Evolutionary conservation across 1,140 invertebrate genomes (phyloP).

Genomic region (Spodoptera litura): DNA sequence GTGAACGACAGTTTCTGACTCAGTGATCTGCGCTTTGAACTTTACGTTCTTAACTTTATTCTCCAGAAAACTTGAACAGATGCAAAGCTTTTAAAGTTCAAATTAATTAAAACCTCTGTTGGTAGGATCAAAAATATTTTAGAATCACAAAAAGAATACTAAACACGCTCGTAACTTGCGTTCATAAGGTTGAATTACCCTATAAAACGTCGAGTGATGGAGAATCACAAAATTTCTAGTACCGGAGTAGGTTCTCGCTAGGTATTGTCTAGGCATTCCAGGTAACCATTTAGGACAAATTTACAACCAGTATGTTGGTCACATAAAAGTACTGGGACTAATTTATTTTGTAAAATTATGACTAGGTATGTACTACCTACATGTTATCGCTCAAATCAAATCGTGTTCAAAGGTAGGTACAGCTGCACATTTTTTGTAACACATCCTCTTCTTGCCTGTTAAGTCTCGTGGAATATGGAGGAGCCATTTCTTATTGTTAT

Average conservation of each 20-base stretch:
- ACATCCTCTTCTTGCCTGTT: too few relatives aligned
- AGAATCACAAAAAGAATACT: conserved; percentile 14
- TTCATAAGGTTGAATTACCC: conserved; percentile 13
- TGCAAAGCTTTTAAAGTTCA: background rate
- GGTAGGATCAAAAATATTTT: conserved; percentile 1
- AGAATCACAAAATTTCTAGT: conserved; percentile 21
- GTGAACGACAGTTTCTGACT: background rate
- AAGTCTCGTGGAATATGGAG: too few relatives aligned
- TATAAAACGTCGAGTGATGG: conserved; percentile 14
- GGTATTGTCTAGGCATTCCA: background rate
- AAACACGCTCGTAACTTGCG: conserved; percentile 18
- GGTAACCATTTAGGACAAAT: background rate
- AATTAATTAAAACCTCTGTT: background rate
- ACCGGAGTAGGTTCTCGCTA: too few relatives aligned
- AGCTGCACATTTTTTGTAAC: too few relatives aligned
- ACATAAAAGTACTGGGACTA: too few relatives aligned
- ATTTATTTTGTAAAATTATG: too few relatives aligned
- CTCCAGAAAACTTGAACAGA: too few relatives aligned
- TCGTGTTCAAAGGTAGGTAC: too few relatives aligned
- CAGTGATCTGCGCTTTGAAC: background rate
- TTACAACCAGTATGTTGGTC: background rate
- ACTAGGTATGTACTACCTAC: too few relatives aligned
- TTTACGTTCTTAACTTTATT: background rate
- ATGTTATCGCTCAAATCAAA: too few relatives aligned
- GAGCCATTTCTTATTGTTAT: too few relatives aligned